Evolutionary conservation across 2,797 vertebrate genomes (phyloP).

Genomic region (Sebastes kiyomatsui): DNA sequence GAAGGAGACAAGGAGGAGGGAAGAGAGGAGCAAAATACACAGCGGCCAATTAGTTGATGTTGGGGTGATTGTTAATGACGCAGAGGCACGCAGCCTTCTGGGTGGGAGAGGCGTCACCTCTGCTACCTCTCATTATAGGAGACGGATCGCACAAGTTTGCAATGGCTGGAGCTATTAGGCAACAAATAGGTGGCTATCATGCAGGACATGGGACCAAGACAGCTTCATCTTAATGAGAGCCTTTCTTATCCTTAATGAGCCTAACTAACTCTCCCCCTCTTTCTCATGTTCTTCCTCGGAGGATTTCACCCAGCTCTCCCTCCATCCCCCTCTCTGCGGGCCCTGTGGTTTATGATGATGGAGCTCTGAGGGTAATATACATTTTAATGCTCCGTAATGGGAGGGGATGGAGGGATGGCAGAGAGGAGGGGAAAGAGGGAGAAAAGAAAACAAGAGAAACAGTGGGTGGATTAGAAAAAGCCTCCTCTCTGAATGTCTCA

Average conservation of each 20-base stretch:
- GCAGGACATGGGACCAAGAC: constrained; percentile 89
- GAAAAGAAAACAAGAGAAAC: constrained; percentile 54
- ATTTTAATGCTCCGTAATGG: constrained; percentile 92
- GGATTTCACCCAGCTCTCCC: constrained; percentile 58
- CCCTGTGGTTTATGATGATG: constrained; percentile 90
- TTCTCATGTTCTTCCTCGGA: constrained; percentile 69
- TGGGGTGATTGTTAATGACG: constrained; percentile 88
- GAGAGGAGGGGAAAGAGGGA: constrained; percentile 28
- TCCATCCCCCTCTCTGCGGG: constrained; percentile 28
- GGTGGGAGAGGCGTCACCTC: constrained; percentile 83
- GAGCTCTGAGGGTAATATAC: constrained; percentile 90
- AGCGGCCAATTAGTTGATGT: constrained; percentile 90
- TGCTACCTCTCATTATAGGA: constrained; percentile 92
- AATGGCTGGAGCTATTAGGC: constrained; percentile 93
- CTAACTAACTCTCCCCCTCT: constrained; percentile 89
- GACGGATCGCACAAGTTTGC: constrained; percentile 90
- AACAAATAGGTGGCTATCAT: constrained; percentile 93
- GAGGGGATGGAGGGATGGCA: constrained; percentile 66
- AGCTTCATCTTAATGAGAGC: constrained; percentile 93
- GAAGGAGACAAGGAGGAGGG: not conserved
- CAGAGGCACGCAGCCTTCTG: constrained; percentile 84
- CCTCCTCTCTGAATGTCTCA: constrained; percentile 86
- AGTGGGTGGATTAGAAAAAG: constrained; percentile 87
- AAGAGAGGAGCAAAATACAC: constrained; percentile 69
- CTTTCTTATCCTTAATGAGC: constrained; percentile 84